Evolutionary conservation across 2,888 invertebrate genomes (phyloP).

Genomic region (Latrodectus hesperus): DNA sequence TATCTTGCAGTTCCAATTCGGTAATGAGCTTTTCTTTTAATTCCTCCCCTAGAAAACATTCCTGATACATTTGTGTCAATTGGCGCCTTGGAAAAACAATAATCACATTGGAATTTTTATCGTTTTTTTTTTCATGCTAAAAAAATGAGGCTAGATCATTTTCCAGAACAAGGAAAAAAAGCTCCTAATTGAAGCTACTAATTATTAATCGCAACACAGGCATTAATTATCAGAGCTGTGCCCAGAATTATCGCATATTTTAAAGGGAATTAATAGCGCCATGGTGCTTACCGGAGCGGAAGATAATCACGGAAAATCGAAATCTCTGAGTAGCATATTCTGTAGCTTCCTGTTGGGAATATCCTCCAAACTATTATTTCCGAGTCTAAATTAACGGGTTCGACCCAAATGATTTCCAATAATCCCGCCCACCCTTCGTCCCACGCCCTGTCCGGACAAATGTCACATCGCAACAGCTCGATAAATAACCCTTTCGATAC

Average conservation of each 20-base stretch:
- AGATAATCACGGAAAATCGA: conserved; percentile 12
- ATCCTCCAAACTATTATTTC: neutral
- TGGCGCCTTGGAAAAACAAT: no score
- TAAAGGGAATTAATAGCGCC: neutral
- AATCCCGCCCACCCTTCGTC: conserved; percentile 4
- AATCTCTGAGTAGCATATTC: neutral
- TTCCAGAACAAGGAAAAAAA: no score
- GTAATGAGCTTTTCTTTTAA: no score
- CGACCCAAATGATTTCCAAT: neutral
- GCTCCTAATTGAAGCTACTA: neutral
- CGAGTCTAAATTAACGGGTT: neutral
- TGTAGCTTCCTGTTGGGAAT: neutral
- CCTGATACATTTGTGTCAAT: no score
- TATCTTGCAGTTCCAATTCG: no score
- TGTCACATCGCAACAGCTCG: conserved; percentile 26
- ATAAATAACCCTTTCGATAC: conserved; percentile 40
- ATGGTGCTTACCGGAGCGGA: neutral
- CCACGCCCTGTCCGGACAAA: conserved; percentile 25
- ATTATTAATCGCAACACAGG: neutral
- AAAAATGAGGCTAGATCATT: no score
- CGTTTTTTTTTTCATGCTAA: no score
- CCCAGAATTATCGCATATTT: neutral
- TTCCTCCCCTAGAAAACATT: no score
- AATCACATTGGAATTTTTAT: no score
- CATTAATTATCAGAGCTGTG: neutral